These are phyloP conservation scores for Colistium nudipinnis DNA, from an alignment of 2,113 vertebrate genomes.

Conservation along the genomic window DNA sequence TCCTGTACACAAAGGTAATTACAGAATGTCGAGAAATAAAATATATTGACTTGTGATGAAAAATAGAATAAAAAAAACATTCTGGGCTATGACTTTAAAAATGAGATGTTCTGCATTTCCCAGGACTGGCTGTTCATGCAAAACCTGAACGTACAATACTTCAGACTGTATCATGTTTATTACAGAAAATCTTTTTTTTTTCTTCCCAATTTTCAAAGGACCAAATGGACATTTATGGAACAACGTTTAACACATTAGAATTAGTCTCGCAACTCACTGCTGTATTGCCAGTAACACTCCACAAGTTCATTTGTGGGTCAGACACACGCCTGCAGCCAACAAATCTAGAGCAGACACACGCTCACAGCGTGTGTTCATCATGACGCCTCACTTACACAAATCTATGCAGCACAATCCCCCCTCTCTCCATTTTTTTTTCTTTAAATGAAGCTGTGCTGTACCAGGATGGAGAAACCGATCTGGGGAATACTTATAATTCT, in stretches of 20 bases:
- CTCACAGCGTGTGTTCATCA: slow-evolving; percentile 37
- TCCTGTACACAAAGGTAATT: not conserved
- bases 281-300: not conserved
- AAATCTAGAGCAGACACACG: slow-evolving; percentile 20
- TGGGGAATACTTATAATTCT: slow-evolving; percentile 56
- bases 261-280: slow-evolving; percentile 10
- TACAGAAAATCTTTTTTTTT: not conserved
- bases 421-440: not conserved
- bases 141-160: not conserved
- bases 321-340: slow-evolving; percentile 39
- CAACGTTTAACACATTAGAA: not conserved
- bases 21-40: not conserved
- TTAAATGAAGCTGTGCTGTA: slow-evolving; percentile 19
- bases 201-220: not conserved
- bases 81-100: not conserved
- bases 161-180: slow-evolving; percentile 21
- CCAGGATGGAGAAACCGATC: slow-evolving; percentile 34
- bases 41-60: not conserved
- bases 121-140: not conserved
- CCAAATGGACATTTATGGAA: slow-evolving; percentile 14
- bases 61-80: not conserved
- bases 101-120: not conserved
- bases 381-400: slow-evolving; percentile 16
- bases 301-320: slow-evolving; percentile 59
- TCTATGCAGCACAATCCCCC: slow-evolving; percentile 3